Evolutionary conservation across 2,797 vertebrate genomes (phyloP).

Genomic region (Chloroceryle inda): DNA sequence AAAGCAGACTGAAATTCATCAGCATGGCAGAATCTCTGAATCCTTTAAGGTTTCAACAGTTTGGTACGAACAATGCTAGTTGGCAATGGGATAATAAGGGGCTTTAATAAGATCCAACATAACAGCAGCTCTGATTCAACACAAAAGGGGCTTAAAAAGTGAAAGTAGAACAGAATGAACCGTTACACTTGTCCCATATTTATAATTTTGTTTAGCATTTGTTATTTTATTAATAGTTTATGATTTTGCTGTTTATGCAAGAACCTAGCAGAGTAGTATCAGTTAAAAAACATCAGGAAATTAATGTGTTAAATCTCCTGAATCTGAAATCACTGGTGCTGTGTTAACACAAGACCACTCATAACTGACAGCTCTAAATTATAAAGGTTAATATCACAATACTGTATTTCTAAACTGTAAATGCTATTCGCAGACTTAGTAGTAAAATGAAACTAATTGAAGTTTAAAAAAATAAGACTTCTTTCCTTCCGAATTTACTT

Average conservation of each 20-base stretch:
- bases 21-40: neutral
- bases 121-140: neutral
- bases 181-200: neutral
- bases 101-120: rapidly evolving
- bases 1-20: neutral
- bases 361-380: neutral
- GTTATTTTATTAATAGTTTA: neutral
- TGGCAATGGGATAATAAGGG: neutral
- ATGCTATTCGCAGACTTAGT: neutral
- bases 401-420: neutral
- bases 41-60: neutral
- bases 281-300: neutral
- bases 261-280: neutral
- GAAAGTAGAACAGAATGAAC: neutral
- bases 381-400: neutral
- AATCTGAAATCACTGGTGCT: neutral
- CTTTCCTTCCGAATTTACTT: constrained; percentile 22
- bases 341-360: neutral
- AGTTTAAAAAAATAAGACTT: neutral
- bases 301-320: neutral
- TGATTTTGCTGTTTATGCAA: neutral
- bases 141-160: neutral
- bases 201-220: neutral
- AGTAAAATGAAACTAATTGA: neutral
- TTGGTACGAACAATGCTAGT: neutral